These are phyloP conservation scores for Amazona guildingii DNA, from an alignment of 2,113 vertebrate genomes.

Conservation along the genomic window DNA sequence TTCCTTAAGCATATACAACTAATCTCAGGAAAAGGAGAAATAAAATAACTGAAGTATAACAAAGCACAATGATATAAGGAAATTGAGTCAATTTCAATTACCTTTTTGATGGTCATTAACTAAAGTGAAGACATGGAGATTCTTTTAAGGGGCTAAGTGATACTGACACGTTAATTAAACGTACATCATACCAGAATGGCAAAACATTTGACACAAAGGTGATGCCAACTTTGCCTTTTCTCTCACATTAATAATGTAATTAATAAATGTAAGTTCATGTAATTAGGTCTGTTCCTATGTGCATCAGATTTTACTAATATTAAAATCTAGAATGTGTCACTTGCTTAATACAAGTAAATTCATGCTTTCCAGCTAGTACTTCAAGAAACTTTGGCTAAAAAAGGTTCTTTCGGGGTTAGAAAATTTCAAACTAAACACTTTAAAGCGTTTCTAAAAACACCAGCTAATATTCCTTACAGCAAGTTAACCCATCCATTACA, in stretches of 20 bases:
- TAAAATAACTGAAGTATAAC: constrained; percentile 23
- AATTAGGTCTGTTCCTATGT: neutral
- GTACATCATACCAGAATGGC: neutral
- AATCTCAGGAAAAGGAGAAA: neutral
- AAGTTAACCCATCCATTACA: neutral
- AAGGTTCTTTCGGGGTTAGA: neutral
- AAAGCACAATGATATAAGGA: neutral
- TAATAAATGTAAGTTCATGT: neutral
- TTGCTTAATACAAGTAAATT: neutral
- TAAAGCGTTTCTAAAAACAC: neutral
- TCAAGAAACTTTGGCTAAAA: neutral
- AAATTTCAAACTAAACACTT: neutral
- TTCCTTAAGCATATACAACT: neutral
- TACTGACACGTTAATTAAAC: neutral
- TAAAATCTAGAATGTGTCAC: neutral
- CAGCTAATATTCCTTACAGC: neutral
- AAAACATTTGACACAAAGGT: neutral
- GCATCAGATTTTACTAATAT: neutral
- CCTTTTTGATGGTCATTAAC: neutral
- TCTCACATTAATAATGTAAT: neutral
- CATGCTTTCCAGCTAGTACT: neutral
- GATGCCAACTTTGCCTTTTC: neutral
- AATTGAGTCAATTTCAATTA: constrained; percentile 1
- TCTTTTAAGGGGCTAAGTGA: neutral
- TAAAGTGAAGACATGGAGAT: neutral